Evolutionary conservation across 1,140 invertebrate species (phyloP).

Genomic region (Bathynomus jamesi): DNA sequence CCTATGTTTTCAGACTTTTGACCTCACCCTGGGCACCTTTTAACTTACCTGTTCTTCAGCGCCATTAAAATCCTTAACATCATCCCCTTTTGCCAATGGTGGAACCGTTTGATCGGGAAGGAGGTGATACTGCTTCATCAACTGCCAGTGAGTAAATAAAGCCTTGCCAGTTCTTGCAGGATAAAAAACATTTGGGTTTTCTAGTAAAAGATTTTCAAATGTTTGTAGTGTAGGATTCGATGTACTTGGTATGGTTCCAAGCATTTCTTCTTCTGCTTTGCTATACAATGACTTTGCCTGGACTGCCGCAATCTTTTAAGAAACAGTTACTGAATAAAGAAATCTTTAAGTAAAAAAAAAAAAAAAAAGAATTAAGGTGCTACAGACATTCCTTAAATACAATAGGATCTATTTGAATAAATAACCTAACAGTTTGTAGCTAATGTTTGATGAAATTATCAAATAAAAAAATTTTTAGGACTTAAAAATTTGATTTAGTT

Average conservation of each 20-base stretch:
- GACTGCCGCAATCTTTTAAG: conserved; percentile 57
- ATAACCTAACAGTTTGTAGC: too few species aligned
- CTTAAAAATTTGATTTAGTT: too few species aligned
- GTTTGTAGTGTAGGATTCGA: conserved; percentile 61
- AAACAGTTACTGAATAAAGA: too few species aligned
- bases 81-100: conserved; percentile 29
- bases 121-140: conserved; percentile 87
- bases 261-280: conserved; percentile 75
- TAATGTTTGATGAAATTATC: too few species aligned
- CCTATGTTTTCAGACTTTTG: too few species aligned
- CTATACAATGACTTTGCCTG: conserved; percentile 84
- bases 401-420: too few species aligned
- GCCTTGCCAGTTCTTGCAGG: conserved; percentile 74
- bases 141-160: conserved; percentile 79
- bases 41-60: conserved; percentile 68
- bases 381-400: too few species aligned
- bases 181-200: conserved; percentile 78
- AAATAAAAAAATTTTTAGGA: too few species aligned
- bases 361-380: too few species aligned
- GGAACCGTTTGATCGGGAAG: conserved; percentile 72
- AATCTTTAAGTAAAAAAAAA: too few species aligned
- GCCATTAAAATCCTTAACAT: conserved; percentile 65
- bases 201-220: conserved; percentile 79
- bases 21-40: too few species aligned
- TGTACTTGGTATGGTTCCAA: conserved; percentile 61